Evolutionary conservation across 2,797 vertebrate genomes (phyloP).

Genomic region (Chelidonichthys spinosus): DNA sequence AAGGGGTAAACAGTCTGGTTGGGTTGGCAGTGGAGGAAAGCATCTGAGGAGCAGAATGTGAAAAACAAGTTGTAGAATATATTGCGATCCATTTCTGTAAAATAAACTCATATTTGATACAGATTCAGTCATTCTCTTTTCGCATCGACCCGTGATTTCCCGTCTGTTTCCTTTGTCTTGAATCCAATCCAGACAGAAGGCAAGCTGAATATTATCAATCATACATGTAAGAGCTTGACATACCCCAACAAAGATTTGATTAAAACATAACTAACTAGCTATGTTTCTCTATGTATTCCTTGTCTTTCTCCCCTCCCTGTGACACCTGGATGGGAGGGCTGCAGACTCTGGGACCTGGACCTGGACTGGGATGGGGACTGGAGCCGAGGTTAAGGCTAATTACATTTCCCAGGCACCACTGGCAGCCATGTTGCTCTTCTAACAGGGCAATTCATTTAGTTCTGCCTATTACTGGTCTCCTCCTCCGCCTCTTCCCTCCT

Average conservation of each 20-base stretch:
- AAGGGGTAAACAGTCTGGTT: slow-evolving; percentile 44
- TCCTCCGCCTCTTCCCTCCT: slow-evolving; percentile 45
- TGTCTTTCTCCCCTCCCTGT: slow-evolving; percentile 3
- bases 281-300: slow-evolving; percentile 16
- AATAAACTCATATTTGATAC: slow-evolving; percentile 14
- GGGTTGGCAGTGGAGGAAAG: slow-evolving; percentile 2
- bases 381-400: slow-evolving; percentile 71
- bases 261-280: slow-evolving; percentile 17
- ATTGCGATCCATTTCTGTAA: slow-evolving; percentile 29
- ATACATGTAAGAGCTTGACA: slow-evolving; percentile 21
- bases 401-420: slow-evolving; percentile 78
- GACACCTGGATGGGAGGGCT: slow-evolving; percentile 12
- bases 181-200: slow-evolving; percentile 31
- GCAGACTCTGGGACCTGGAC: slow-evolving; percentile 34
- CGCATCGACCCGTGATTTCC: slow-evolving; percentile 11
- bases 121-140: slow-evolving; percentile 15
- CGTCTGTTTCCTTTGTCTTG: slow-evolving; percentile 21
- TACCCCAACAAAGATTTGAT: background rate
- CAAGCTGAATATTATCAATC: slow-evolving; percentile 33
- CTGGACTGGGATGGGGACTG: slow-evolving; percentile 32
- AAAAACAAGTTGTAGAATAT: slow-evolving; percentile 26
- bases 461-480: slow-evolving; percentile 73
- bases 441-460: slow-evolving; percentile 81
- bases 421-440: slow-evolving; percentile 78
- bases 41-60: slow-evolving; percentile 14